Percentiles rank a stretch among this genome's conserved stretches.
phyloP scores from a whole-genome alignment of 2,113 vertebrate species.

The Cynoglossus semilaevis region DNA sequence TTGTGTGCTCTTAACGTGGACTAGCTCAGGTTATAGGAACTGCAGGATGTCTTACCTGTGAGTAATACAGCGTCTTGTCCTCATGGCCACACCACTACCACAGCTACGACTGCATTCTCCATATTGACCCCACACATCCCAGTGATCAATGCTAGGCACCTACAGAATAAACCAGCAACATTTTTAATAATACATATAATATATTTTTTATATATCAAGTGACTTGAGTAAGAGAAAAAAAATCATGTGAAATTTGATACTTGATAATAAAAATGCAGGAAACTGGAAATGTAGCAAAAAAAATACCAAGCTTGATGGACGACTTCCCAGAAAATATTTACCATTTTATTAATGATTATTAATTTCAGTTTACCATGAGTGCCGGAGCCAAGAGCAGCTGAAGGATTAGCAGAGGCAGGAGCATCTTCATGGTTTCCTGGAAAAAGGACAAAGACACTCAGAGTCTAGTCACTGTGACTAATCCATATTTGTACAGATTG shows the following conservation, averaged over 20 bases:
- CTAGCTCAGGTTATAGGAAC: not conserved
- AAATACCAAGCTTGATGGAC: too few species aligned
- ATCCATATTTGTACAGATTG: constrained; percentile 15
- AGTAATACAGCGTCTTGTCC: constrained; percentile 82
- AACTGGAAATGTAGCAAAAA: too few species aligned
- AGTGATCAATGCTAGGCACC: constrained; percentile 73
- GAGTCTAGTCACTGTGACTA: constrained; percentile 44
- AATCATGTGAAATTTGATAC: too few species aligned
- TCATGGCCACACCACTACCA: constrained; percentile 83
- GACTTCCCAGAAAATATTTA: too few species aligned
- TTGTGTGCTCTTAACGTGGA: constrained; percentile 10
- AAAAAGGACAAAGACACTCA: not conserved
- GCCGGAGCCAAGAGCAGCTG: constrained; percentile 71
- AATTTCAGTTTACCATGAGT: constrained; percentile 60
- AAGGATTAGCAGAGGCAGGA: constrained; percentile 58
- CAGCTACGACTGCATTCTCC: constrained; percentile 90
- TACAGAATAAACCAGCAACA: constrained; percentile 23
- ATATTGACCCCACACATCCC: constrained; percentile 87
- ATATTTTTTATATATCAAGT: too few species aligned
- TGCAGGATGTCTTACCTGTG: constrained; percentile 74
- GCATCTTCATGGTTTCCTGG: constrained; percentile 53
- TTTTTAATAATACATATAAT: not conserved
- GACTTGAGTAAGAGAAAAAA: too few species aligned
- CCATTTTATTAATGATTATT: not conserved
- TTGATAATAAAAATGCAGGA: too few species aligned